Evolutionary conservation across 2,113 vertebrate genomes (phyloP), one percentile per base, ranked within the genome.

Genomic region (Tamias sibiricus): DNA sequence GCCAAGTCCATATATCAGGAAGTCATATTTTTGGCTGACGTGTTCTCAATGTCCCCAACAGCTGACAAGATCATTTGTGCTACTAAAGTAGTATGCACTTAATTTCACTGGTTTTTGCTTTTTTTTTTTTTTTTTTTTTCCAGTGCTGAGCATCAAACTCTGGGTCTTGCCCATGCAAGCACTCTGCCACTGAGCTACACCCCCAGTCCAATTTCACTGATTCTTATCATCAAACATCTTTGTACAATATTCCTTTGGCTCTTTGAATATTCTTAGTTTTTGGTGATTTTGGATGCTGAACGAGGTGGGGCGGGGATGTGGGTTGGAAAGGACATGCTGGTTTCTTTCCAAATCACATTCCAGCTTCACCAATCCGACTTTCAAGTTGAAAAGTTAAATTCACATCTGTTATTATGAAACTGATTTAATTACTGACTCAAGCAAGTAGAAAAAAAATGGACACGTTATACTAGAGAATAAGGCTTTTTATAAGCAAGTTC

Each of bases 311-410:
- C n/a, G n/a, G n/a, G n/a, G n/a, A n/a, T 90, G 97, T 87, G n/a
- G 69, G n/a, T 44, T 82, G 11, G 47, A 69, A 72, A 94, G 66
- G 40, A 74, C 52, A 62, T 71, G 19, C 0, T 40, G 12, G 52
- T 35, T 86, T 94, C 75, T 87, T 89, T 68, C 72, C 59, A 96
- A 92, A 66, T 32, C 59, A 87, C 66, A 76, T 71, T 94, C 74
- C 52, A 90, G 32, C 17, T 95, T 94, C 54, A 83, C 28, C 28
- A 32, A 62, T 91, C 49, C 64, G 35, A 28, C 86, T 93, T 94
- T 89, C 64, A 68, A 80, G 44, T 35, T 81, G 40, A 93, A 96
- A 96, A 91, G 79, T 66, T 83, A 91, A 91, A 97, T 94, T 93
- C 64, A 75, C 32, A 44, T 72, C 66, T 89, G 44, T 94, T 66